Percentiles rank a stretch among this genome's conserved stretches.
Evolutionary conservation across 2,113 vertebrate genomes (phyloP).

Genomic region (Alligator mississippiensis): DNA sequence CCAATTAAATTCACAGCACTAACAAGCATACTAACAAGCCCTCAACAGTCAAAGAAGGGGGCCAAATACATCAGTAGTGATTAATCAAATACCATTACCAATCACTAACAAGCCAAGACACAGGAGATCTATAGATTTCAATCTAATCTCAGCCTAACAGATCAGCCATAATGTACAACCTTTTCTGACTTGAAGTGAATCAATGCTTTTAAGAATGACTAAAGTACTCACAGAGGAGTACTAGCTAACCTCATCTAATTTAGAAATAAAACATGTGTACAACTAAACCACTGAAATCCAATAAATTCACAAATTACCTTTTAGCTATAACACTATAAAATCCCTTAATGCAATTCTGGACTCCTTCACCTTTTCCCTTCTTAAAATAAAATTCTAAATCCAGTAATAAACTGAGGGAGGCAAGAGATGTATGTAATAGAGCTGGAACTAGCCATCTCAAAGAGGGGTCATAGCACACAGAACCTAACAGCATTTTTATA

Average conservation of each 20-base stretch:
- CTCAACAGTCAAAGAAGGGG: not conserved
- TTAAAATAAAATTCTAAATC: not conserved
- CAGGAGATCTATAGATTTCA: constrained; percentile 1
- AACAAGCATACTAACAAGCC: not conserved
- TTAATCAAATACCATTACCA: constrained; percentile 19
- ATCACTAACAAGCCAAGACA: not conserved
- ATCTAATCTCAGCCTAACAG: not conserved
- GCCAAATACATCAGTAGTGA: not conserved
- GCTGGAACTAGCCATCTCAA: not conserved
- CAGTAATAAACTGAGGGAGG: not conserved
- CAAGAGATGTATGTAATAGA: not conserved
- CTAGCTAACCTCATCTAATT: constrained; percentile 18
- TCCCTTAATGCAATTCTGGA: constrained; percentile 2
- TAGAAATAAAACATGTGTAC: constrained; percentile 19
- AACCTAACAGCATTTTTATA: not conserved
- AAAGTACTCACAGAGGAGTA: not conserved
- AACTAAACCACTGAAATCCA: constrained; percentile 12
- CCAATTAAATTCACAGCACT: not conserved
- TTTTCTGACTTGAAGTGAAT: not conserved
- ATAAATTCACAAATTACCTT: constrained; percentile 15
- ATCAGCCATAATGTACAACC: not conserved
- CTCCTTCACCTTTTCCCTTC: not conserved
- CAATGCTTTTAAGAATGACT: constrained; percentile 12
- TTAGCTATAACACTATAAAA: not conserved
- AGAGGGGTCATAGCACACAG: not conserved